Evolutionary conservation across 2,888 invertebrate genomes (phyloP).

Genomic region (Rhyacophila evoluta): DNA sequence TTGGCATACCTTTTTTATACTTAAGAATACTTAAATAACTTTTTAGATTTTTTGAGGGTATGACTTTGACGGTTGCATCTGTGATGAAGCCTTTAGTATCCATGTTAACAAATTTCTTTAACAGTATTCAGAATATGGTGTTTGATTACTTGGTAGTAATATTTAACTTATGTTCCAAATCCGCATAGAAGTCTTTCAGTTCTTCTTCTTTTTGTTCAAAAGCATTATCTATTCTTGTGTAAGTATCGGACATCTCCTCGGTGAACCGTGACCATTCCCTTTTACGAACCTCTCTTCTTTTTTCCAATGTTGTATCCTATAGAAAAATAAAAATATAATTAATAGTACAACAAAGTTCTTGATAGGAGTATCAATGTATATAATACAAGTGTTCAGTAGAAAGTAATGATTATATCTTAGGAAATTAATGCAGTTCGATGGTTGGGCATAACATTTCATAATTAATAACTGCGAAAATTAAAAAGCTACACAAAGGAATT

Average conservation of each 20-base stretch:
- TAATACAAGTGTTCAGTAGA: too few relatives aligned
- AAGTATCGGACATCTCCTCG: slow-evolving; percentile 82
- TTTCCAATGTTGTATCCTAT: slow-evolving; percentile 65
- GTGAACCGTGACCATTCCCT: slow-evolving; percentile 81
- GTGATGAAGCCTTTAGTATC: slow-evolving; percentile 73
- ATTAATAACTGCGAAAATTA: too few relatives aligned
- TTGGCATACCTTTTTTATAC: slow-evolving; percentile 66
- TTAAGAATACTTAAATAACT: slow-evolving; percentile 69
- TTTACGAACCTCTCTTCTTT: slow-evolving; percentile 68
- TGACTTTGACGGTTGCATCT: slow-evolving; percentile 74
- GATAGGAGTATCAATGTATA: not conserved
- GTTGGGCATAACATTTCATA: too few relatives aligned
- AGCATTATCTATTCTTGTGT: slow-evolving; percentile 80
- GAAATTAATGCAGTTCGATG: too few relatives aligned
- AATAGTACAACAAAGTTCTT: not conserved
- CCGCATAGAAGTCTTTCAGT: slow-evolving; percentile 78
- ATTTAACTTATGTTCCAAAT: slow-evolving; percentile 80
- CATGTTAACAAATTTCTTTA: slow-evolving; percentile 58
- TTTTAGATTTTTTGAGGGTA: slow-evolving; percentile 72
- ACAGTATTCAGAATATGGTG: slow-evolving; percentile 52
- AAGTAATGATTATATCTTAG: too few relatives aligned
- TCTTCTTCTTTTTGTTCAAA: slow-evolving; percentile 85
- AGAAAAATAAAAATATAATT: slow-evolving; percentile 53
- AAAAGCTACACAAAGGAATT: too few relatives aligned
- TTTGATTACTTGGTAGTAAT: slow-evolving; percentile 63